phyloP scores from a whole-genome alignment of 2,797 vertebrate genomes.

The Echeneis naucrates region DNA sequence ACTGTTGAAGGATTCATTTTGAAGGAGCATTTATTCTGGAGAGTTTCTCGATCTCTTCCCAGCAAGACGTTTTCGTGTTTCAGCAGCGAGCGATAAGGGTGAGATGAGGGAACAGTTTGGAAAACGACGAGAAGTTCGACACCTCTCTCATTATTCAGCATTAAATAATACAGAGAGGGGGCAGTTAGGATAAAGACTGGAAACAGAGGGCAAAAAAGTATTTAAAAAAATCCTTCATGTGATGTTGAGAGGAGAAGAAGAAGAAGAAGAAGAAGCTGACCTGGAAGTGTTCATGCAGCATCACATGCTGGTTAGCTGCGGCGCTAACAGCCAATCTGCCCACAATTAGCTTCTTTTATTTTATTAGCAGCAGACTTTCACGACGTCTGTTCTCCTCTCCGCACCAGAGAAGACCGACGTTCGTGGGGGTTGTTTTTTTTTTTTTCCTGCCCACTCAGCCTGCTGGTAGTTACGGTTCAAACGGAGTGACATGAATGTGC shows the following conservation, averaged over 20 bases:
- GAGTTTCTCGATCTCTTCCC: constrained; percentile 22
- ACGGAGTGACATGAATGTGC: background rate
- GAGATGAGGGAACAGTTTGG: constrained; percentile 5
- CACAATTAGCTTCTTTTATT: background rate
- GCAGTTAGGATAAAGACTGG: background rate
- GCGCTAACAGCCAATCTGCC: background rate
- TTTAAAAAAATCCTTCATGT: background rate
- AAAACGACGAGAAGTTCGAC: background rate
- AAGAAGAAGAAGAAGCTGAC: no score
- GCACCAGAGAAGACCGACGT: no score
- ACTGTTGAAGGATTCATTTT: constrained; percentile 67
- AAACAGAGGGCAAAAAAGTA: no score
- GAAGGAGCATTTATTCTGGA: constrained; percentile 58
- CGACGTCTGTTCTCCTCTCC: no score
- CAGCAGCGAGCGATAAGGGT: constrained; percentile 12
- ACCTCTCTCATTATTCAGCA: background rate
- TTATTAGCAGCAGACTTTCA: background rate
- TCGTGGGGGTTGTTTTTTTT: no score
- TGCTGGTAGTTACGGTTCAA: background rate
- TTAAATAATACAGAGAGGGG: no score
- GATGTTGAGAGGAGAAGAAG: no score
- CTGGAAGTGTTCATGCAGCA: background rate
- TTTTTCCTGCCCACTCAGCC: no score
- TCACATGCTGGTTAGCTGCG: background rate
- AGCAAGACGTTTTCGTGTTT: constrained; percentile 1